Base-by-base conservation (phyloP, 2,888 invertebrate genomes). In the Hirudinaria manillensis region DNA sequence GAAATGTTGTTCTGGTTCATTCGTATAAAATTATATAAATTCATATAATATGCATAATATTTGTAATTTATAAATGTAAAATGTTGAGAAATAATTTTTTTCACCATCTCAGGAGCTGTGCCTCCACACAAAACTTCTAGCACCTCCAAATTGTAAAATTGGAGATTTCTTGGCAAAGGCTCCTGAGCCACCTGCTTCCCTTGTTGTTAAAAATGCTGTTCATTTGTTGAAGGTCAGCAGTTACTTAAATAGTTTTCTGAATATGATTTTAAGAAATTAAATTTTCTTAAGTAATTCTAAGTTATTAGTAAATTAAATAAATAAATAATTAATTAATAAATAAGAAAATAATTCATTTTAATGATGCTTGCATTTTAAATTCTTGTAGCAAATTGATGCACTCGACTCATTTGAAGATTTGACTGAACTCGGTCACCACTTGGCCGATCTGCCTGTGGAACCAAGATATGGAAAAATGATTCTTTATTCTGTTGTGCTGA, bases 381-480 rank as follows among this genome's bases (percentile, higher is more conserved):
- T 61, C n/a, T 3, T 61, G 21, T 90, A 93, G 87, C 90, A 91
- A 3, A 90, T 96, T 72, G 93, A 93, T 79, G 93, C 95, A 0
- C 86, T 97, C 56, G 91, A 93, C 77, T 89, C 90, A 0, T 90
- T 90, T 87, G 95, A 96, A 85, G 91, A 91, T 80, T 87, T 97
- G 74, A 96, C 95, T 0, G 90, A 91, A 80, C 87, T 97, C 74
- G 97, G 96, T 0, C 90, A 90, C 77, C 92, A 95, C 83, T 87
- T 98, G 72, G 88, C 94, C n/a, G 93, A 95, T 83, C 86, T 98
- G 70, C 93, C 96, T 0, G 89, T 98, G 0, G 94, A 96, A 81
- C 96, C 97, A 0, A 90, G 92, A 80, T 87, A 94, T 68, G 95
- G 93, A 4, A 95, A 97, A 85, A 93, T 94, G 90, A 86, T 99